Evolutionary conservation across 1,140 invertebrate genomes (phyloP).

Genomic region (Euwallacea similis): DNA sequence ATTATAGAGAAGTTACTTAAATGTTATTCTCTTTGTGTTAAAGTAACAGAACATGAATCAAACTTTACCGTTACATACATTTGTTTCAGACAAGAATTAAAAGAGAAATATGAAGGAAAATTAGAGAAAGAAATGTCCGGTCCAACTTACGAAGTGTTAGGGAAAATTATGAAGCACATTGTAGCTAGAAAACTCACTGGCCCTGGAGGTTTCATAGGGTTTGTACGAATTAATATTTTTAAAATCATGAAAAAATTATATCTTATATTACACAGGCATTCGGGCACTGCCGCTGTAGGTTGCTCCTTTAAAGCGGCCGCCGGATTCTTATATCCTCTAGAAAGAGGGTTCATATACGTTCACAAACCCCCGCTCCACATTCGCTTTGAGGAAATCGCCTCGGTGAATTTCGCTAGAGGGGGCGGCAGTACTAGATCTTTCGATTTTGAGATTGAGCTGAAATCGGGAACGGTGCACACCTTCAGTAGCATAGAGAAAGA

Average conservation of each 20-base stretch:
- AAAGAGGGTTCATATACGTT: conserved; percentile 98
- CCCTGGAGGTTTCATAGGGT: conserved; percentile 90
- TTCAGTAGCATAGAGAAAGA: conserved; percentile 99
- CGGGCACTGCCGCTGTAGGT: conserved; percentile 86
- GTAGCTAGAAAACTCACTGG: conserved; percentile 94
- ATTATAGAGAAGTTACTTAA: no score
- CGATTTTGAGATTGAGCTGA: conserved; percentile 97
- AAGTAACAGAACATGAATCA: background rate
- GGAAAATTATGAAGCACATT: conserved; percentile 94
- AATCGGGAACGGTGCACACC: conserved; percentile 85
- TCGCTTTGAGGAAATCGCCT: conserved; percentile 94
- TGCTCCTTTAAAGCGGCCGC: conserved; percentile 99
- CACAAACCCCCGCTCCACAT: conserved; percentile 99
- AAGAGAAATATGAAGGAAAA: conserved; percentile 94
- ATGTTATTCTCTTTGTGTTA: no score
- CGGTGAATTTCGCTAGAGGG: conserved; percentile 95
- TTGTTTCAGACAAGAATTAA: conserved; percentile 76
- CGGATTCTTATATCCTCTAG: conserved; percentile 96
- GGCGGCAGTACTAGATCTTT: conserved; percentile 95
- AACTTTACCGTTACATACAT: conserved; percentile 25
- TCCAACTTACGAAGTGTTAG: conserved; percentile 93
- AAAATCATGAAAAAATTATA: background rate
- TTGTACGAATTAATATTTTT: conserved; percentile 31
- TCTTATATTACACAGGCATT: conserved; percentile 67
- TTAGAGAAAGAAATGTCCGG: conserved; percentile 89